These are phyloP conservation scores for Steinernema feltiae DNA, from an alignment of 1,140 invertebrate species.

Conservation along the genomic window DNA sequence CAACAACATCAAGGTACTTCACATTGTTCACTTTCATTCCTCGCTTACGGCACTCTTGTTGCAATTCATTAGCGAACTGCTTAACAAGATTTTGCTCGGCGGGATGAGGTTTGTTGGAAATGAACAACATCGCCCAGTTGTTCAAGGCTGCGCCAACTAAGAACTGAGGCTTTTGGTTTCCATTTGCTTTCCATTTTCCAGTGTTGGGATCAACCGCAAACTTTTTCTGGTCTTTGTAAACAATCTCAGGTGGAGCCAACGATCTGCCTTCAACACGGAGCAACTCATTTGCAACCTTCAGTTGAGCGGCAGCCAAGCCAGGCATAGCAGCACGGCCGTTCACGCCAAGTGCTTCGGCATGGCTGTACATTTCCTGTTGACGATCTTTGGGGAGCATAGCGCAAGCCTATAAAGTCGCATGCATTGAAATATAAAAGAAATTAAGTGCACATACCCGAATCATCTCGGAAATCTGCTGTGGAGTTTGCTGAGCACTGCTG, in stretches of 20 bases:
- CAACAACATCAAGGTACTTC: not conserved
- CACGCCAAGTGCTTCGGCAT: not conserved
- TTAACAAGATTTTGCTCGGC: too few species aligned
- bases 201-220: not conserved
- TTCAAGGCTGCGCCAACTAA: not conserved
- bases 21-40: not conserved
- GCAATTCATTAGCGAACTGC: too few species aligned
- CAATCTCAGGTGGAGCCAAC: not conserved
- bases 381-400: not conserved
- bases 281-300: not conserved
- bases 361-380: not conserved
- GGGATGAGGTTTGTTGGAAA: not conserved
- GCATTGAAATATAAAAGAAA: not conserved
- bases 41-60: too few species aligned
- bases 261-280: not conserved
- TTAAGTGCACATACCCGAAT: not conserved
- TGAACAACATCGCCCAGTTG: not conserved
- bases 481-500: not conserved
- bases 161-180: not conserved
- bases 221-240: not conserved
- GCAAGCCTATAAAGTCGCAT: not conserved
- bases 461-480: not conserved
- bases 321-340: not conserved
- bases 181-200: not conserved
- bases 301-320: too few species aligned